Conservation (phyloP, 2,797 vertebrate species). For the Chelon auratus region DNA sequence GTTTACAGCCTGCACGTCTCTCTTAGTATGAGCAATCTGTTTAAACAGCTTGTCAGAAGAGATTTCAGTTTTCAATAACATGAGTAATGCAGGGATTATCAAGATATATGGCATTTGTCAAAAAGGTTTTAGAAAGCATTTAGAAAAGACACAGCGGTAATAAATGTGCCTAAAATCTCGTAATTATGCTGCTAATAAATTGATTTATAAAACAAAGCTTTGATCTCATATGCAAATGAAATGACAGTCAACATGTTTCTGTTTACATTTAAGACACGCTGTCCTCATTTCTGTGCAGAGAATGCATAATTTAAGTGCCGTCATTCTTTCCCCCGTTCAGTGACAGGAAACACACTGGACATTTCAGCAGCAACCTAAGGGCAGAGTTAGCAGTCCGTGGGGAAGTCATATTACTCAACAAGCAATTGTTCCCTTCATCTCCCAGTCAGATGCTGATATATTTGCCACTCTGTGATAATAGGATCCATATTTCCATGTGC, state of each 20-base stretch:
- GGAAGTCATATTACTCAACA: constrained; percentile 71
- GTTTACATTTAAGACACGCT: constrained; percentile 15
- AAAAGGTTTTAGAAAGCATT: constrained; percentile 6
- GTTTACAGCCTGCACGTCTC: constrained; percentile 12
- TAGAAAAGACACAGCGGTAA: not conserved
- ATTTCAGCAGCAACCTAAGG: constrained; percentile 58
- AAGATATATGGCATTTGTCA: constrained; percentile 33
- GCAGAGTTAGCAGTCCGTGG: constrained; percentile 57
- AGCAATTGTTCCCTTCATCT: constrained; percentile 73
- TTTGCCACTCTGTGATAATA: constrained; percentile 74
- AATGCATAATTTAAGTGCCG: constrained; percentile 57
- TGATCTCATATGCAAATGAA: constrained; percentile 17
- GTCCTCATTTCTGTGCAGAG: constrained; percentile 41
- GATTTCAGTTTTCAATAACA: constrained; percentile 19
- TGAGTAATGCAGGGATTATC: constrained; percentile 17
- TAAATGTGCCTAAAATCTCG: constrained; percentile 24
- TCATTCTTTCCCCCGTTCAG: constrained; percentile 42
- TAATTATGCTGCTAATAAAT: constrained; percentile 9
- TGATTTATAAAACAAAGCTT: constrained; percentile 30
- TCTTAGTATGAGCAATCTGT: constrained; percentile 12
- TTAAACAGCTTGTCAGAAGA: constrained; percentile 40
- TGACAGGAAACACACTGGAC: constrained; percentile 65
- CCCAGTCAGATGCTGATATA: constrained; percentile 69
- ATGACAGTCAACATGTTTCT: constrained; percentile 21
- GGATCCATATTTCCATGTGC: constrained; percentile 72